A percentile compares a stretch with the other conserved stretches of the same genome.
Evolutionary conservation across 1,140 invertebrate genomes (phyloP).

Genomic region (Orchesella cincta): DNA sequence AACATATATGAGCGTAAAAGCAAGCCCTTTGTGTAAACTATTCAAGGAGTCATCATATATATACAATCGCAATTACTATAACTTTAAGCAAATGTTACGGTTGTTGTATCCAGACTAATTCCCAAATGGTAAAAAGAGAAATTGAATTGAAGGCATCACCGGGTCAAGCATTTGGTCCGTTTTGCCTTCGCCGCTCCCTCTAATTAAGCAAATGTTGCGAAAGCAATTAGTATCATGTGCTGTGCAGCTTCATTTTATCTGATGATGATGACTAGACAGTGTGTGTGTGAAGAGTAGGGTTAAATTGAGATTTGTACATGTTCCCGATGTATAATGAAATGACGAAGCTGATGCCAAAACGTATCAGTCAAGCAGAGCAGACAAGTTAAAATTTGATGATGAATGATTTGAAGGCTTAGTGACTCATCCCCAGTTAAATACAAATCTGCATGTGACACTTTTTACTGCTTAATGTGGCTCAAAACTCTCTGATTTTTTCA

Average conservation of each 20-base stretch:
- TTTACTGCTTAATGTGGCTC: not conserved
- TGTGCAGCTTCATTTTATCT: not conserved
- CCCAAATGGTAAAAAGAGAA: too few relatives aligned
- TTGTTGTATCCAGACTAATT: too few relatives aligned
- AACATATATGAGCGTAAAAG: too few relatives aligned
- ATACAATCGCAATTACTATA: too few relatives aligned
- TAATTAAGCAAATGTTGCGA: not conserved
- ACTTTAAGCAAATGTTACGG: too few relatives aligned
- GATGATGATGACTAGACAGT: too few relatives aligned
- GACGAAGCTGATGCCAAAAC: conserved; percentile 6
- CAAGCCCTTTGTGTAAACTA: too few relatives aligned
- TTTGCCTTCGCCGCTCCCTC: not conserved
- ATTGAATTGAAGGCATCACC: too few relatives aligned
- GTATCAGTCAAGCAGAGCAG: not conserved
- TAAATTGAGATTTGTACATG: too few relatives aligned
- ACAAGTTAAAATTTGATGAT: conserved; percentile 2
- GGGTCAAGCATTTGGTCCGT: not conserved
- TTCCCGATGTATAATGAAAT: too few relatives aligned
- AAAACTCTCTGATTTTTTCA: not conserved
- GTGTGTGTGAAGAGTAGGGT: too few relatives aligned
- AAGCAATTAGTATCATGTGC: conserved; percentile 5
- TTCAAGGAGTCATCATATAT: too few relatives aligned
- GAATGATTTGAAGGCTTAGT: conserved; percentile 8
- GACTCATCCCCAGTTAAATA: conserved; percentile 18
- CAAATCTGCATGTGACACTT: conserved; percentile 23